phyloP scores from a whole-genome alignment of 53 echinoderm and acorn worm genomes.

The Henricia sp. region DNA sequence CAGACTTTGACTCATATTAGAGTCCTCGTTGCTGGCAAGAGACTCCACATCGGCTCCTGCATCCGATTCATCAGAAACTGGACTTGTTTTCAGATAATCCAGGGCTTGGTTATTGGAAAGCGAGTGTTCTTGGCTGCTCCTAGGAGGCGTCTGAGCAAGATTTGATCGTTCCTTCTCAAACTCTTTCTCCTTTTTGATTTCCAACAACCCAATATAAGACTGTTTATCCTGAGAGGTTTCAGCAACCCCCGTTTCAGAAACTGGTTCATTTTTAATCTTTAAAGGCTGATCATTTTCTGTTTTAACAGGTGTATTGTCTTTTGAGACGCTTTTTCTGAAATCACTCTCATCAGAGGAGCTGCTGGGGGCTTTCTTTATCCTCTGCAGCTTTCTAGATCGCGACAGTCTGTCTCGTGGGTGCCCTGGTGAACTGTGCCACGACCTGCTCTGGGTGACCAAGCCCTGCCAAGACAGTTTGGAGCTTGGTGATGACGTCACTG shows the following conservation, averaged over 20 bases:
- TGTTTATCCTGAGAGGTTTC: too few species aligned
- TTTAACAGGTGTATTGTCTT: too few species aligned
- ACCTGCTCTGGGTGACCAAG: neutral
- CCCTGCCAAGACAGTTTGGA: neutral
- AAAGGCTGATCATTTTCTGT: too few species aligned
- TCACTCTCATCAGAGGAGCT: neutral
- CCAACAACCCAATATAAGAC: neutral
- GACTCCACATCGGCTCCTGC: neutral
- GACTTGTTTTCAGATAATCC: neutral
- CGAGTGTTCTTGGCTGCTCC: neutral
- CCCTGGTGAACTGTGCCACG: slow-evolving; percentile 2
- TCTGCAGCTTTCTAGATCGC: neutral
- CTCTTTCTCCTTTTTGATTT: neutral
- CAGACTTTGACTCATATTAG: slow-evolving; percentile 9
- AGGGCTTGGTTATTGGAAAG: neutral
- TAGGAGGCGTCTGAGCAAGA: neutral
- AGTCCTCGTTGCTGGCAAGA: neutral
- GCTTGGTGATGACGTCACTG: neutral
- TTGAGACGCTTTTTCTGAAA: too few species aligned
- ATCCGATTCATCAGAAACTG: neutral
- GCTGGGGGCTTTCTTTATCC: neutral
- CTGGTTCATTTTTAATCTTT: too few species aligned
- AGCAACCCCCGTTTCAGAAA: neutral
- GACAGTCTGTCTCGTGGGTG: slow-evolving; percentile 24
- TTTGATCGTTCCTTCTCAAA: neutral